Percentiles rank a stretch among this genome's conserved stretches.
phyloP scores from a whole-genome alignment of 1,140 invertebrate species.

The Cydia fagiglandana region DNA sequence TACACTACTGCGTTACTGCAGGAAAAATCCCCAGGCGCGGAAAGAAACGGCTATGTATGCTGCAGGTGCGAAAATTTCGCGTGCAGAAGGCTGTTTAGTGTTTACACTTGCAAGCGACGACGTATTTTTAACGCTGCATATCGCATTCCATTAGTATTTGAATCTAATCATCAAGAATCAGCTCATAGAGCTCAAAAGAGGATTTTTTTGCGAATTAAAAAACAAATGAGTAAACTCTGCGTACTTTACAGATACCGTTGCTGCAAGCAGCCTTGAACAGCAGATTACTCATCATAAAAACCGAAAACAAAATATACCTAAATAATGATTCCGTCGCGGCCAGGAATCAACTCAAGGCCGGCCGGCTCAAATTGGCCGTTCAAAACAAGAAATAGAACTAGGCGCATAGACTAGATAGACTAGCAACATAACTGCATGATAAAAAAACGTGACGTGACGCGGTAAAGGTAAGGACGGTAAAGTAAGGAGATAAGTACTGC shows the following conservation, averaged over 20 bases:
- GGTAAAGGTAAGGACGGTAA: no score
- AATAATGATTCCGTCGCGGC: constrained; percentile 4
- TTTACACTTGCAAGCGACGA: constrained; percentile 32
- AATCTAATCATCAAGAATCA: background rate
- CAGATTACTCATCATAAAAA: constrained; percentile 15
- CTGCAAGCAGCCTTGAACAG: background rate
- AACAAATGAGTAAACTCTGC: background rate
- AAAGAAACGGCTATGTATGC: constrained; percentile 8
- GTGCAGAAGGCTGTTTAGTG: constrained; percentile 15
- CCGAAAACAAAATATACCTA: constrained; percentile 7
- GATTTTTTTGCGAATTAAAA: background rate
- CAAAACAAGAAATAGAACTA: constrained; percentile 16
- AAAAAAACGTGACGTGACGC: background rate
- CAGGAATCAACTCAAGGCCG: constrained; percentile 3
- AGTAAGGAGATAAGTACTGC: no score
- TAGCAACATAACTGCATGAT: background rate
- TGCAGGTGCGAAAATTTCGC: background rate
- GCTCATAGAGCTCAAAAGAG: background rate
- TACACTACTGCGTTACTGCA: background rate
- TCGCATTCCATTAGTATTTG: constrained; percentile 49
- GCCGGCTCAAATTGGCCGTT: background rate
- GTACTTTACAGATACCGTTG: background rate
- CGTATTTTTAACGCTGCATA: constrained; percentile 55
- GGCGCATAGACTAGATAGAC: background rate
- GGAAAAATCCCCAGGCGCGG: no score